phyloP scores from a whole-genome alignment of 2,113 vertebrate genomes.

The Chaetops frenatus region DNA sequence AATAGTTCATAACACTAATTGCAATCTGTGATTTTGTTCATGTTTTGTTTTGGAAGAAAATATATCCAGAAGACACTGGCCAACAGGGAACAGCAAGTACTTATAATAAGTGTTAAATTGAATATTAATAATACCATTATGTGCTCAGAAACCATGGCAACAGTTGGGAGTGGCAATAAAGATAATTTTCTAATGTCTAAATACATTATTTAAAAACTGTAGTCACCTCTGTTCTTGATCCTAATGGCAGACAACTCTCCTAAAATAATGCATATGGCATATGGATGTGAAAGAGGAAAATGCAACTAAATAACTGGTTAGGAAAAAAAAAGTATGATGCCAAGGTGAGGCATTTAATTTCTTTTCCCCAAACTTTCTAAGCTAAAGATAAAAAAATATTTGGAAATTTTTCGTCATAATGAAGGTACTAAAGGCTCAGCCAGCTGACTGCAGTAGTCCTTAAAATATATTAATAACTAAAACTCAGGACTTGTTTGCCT shows the following conservation, averaged over 20 bases:
- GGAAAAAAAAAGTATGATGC: background rate
- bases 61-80: slow-evolving; percentile 40
- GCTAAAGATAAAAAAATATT: background rate
- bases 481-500: background rate
- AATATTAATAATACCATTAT: slow-evolving; percentile 25
- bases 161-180: background rate
- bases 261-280: background rate
- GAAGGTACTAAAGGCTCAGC: background rate
- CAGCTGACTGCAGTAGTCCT: background rate
- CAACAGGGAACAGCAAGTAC: slow-evolving; percentile 36
- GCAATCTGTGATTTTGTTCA: background rate
- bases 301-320: background rate
- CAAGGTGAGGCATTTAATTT: background rate
- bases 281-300: background rate
- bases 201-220: background rate
- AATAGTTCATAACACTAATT: background rate
- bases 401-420: background rate
- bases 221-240: background rate
- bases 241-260: background rate
- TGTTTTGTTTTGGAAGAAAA: background rate
- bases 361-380: background rate
- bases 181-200: background rate
- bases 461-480: background rate
- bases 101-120: slow-evolving; percentile 46
- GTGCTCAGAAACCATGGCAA: slow-evolving; percentile 20